Conservation (phyloP, 1,140 invertebrate genomes). For the Scylla paramamosain region DNA sequence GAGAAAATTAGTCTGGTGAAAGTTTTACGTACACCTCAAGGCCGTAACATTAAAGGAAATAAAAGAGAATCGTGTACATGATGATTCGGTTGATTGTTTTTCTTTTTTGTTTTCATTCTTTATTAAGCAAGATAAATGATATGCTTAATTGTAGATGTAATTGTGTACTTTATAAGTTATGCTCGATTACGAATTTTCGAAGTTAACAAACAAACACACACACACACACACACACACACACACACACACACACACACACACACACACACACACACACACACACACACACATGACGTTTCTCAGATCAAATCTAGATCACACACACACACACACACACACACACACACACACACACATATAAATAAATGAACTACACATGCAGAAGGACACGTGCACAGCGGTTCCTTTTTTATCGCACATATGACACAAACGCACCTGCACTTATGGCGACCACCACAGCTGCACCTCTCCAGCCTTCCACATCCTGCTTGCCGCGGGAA, state of each 20-base stretch:
- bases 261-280: too few relatives aligned
- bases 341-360: conserved; percentile 6
- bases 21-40: too few relatives aligned
- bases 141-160: not conserved
- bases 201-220: not conserved
- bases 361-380: not conserved
- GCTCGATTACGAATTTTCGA: not conserved
- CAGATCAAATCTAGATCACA: not conserved
- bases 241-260: not conserved
- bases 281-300: too few relatives aligned
- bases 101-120: not conserved
- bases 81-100: not conserved
- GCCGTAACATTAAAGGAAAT: too few relatives aligned
- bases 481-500: not conserved
- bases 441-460: not conserved
- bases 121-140: not conserved
- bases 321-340: not conserved
- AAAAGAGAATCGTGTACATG: too few relatives aligned
- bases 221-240: not conserved
- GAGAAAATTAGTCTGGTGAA: too few relatives aligned
- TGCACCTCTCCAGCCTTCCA: not conserved
- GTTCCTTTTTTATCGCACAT: not conserved
- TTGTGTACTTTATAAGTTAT: not conserved
- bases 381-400: not conserved
- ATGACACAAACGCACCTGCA: not conserved